These are phyloP conservation scores for Sternotherus odoratus DNA, from an alignment of 2,797 vertebrate species.

Conservation along the genomic window DNA sequence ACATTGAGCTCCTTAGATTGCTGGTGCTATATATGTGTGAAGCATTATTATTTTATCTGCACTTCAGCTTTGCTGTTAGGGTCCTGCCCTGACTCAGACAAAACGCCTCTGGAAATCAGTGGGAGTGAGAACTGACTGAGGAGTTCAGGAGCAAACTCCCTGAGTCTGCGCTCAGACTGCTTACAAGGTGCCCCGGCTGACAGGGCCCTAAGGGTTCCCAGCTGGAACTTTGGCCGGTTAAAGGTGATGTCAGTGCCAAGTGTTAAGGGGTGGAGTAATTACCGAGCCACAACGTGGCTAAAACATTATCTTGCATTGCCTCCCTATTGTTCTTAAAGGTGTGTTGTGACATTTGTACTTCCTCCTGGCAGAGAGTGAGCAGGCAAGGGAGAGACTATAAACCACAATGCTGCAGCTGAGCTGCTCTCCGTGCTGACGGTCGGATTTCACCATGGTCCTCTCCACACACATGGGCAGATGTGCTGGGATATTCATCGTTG, in stretches of 20 bases:
- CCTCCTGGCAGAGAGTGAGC: conserved; percentile 73
- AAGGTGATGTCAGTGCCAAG: not conserved
- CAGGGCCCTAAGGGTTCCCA: accelerated
- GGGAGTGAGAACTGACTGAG: accelerated
- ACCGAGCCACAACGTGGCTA: conserved; percentile 70
- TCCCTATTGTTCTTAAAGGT: conserved; percentile 69
- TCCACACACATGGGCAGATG: conserved; percentile 52
- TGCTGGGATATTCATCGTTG: conserved; percentile 76
- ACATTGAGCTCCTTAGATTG: accelerated
- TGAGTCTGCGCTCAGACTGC: accelerated
- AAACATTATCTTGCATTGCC: conserved; percentile 53
- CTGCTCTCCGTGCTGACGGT: not conserved
- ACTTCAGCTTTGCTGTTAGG: not conserved
- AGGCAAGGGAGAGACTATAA: not conserved
- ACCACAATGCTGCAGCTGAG: conserved; percentile 25
- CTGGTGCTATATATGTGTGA: accelerated
- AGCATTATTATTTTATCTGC: not conserved
- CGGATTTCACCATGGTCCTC: conserved; percentile 72
- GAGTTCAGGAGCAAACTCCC: not conserved
- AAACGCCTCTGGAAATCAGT: accelerated
- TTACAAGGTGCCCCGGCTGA: accelerated
- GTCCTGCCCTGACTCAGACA: not conserved
- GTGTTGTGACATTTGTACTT: conserved; percentile 75
- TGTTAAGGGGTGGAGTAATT: conserved; percentile 15
- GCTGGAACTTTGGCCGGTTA: not conserved